Evolutionary conservation across 2,797 vertebrate genomes (phyloP).

Genomic region (Syndactyla subalaris): DNA sequence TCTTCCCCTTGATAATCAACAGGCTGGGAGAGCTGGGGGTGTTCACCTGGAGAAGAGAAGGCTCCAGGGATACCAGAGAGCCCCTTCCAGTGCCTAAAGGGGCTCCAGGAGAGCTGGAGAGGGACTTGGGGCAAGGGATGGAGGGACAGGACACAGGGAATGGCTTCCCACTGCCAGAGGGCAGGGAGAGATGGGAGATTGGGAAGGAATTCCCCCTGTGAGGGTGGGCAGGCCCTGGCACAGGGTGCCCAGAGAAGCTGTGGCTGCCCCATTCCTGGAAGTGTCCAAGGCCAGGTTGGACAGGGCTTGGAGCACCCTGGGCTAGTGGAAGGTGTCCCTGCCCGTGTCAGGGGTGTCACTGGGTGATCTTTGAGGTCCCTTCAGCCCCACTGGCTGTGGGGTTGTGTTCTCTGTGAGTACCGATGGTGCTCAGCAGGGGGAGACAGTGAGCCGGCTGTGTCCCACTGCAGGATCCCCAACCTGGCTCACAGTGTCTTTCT

Average conservation of each 20-base stretch:
- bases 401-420: neutral
- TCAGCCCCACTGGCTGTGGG: neutral
- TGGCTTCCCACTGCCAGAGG: neutral
- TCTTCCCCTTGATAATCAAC: neutral
- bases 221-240: neutral
- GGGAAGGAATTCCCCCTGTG: neutral
- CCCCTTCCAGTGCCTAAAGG: neutral
- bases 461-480: rapidly evolving
- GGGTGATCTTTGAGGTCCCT: neutral
- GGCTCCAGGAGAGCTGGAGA: neutral
- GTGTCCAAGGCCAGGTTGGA: neutral
- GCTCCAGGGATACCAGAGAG: neutral
- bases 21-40: neutral
- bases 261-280: neutral
- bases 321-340: neutral
- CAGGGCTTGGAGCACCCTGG: rapidly evolving
- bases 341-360: neutral
- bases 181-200: neutral
- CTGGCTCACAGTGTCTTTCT: rapidly evolving
- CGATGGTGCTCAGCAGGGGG: neutral
- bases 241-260: neutral
- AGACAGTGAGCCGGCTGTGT: neutral
- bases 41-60: neutral
- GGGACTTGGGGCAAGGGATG: neutral
- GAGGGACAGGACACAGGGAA: neutral